Evolutionary conservation across 92 coral and sea anemone genomes (phyloP).

Genomic region (Siderastrea radians): DNA sequence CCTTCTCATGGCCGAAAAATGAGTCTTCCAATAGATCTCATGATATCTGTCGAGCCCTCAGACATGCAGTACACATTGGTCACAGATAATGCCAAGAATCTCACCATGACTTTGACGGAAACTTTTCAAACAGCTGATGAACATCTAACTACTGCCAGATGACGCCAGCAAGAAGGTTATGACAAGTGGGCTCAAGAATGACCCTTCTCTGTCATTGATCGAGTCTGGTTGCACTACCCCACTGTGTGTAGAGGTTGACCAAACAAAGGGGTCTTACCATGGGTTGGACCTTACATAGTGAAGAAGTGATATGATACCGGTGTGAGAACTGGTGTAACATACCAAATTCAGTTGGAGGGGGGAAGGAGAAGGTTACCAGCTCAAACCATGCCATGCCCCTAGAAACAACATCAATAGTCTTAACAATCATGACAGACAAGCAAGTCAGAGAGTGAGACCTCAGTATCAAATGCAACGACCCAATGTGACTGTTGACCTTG

Average conservation of each 20-base stretch:
- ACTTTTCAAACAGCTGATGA: conserved; percentile 27
- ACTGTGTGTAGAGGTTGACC: conserved; percentile 43
- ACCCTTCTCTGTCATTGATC: conserved; percentile 28
- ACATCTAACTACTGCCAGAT: conserved; percentile 10
- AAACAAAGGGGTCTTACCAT: conserved; percentile 36
- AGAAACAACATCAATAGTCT: background rate
- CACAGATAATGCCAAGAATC: conserved; percentile 20
- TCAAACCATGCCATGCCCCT: conserved; percentile 24
- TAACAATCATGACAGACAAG: conserved; percentile 7
- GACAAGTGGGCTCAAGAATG: conserved; percentile 34
- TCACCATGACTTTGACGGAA: conserved; percentile 3
- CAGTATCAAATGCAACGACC: background rate
- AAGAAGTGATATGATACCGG: conserved; percentile 38
- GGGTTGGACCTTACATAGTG: conserved; percentile 54
- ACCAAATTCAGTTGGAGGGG: conserved; percentile 38
- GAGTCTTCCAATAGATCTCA: conserved; percentile 57
- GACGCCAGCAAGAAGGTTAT: conserved; percentile 29
- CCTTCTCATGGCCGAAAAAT: conserved; percentile 48
- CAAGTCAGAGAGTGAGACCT: conserved; percentile 9
- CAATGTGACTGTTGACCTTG: background rate
- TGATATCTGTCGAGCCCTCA: conserved; percentile 39
- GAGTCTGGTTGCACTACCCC: conserved; percentile 43
- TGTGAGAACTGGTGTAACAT: conserved; percentile 32
- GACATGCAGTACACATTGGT: conserved; percentile 1
- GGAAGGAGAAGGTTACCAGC: conserved; percentile 40